phyloP scores from a whole-genome alignment of 2,113 vertebrate genomes.

The Noctilio leporinus region DNA sequence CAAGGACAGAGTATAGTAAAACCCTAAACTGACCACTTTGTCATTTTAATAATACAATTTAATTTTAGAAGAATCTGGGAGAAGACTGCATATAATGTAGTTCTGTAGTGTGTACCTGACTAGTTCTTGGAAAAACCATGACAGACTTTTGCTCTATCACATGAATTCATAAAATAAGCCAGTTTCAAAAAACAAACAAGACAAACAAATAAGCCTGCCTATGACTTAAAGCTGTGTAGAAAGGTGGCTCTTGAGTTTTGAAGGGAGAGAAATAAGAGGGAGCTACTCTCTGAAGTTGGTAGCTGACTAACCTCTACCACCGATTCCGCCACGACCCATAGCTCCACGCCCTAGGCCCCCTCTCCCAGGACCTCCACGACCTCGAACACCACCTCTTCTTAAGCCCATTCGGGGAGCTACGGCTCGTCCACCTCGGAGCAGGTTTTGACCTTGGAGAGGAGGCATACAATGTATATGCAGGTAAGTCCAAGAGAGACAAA shows the following conservation, averaged over 20 bases:
- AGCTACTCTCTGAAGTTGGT: constrained; percentile 74
- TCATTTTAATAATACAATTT: constrained; percentile 13
- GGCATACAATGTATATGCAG: constrained; percentile 53
- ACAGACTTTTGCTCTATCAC: constrained; percentile 7
- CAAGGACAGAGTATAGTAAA: neutral
- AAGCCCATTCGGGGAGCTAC: constrained; percentile 86
- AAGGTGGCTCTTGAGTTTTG: neutral
- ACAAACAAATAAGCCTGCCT: constrained; percentile 71
- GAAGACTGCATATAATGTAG: neutral
- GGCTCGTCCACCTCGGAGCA: constrained; percentile 89
- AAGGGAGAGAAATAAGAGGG: constrained; percentile 52
- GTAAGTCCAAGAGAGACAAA: constrained; percentile 74
- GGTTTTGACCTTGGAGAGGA: constrained; percentile 77
- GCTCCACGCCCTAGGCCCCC: constrained; percentile 83
- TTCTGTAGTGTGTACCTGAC: neutral
- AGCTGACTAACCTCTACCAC: constrained; percentile 84
- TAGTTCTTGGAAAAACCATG: neutral
- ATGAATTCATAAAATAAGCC: constrained; percentile 54
- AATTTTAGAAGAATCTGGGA: neutral
- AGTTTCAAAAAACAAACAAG: constrained; percentile 68
- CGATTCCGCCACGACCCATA: constrained; percentile 84
- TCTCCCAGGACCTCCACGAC: constrained; percentile 85
- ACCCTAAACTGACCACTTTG: neutral
- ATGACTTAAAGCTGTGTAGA: constrained; percentile 47
- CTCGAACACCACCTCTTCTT: constrained; percentile 84